Evolutionary conservation across 2,113 vertebrate genomes (phyloP).

Genomic region (Litocranius walleri): DNA sequence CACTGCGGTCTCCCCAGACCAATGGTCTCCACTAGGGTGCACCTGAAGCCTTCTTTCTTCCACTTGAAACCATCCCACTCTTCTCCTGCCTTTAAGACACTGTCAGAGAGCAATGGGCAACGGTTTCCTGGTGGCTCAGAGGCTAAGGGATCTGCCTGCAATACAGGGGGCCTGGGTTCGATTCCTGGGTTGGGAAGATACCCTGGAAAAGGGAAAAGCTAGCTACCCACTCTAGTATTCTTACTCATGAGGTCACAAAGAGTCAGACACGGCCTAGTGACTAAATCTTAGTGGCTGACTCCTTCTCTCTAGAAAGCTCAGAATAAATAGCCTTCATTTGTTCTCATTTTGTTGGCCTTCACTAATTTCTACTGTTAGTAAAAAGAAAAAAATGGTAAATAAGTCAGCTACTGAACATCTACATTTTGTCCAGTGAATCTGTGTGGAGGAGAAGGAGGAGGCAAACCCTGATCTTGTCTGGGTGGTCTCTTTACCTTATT

Average conservation of each 20-base stretch:
- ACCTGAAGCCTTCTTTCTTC: background rate
- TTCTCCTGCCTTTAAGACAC: background rate
- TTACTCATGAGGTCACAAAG: background rate
- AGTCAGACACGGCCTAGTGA: background rate
- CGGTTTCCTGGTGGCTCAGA: background rate
- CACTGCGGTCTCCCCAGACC: rapidly evolving
- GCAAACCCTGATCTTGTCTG: background rate
- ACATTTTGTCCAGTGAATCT: background rate
- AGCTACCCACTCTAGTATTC: background rate
- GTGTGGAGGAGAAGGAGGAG: background rate
- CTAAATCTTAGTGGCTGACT: background rate
- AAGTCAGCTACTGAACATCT: background rate
- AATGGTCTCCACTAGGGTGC: background rate
- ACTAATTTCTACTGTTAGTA: background rate
- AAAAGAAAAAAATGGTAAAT: background rate
- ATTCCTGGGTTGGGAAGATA: background rate
- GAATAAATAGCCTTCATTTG: background rate
- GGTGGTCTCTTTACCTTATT: background rate
- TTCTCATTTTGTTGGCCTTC: background rate
- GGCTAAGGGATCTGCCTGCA: background rate
- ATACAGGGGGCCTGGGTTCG: background rate
- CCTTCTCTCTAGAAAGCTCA: background rate
- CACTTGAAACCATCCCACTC: background rate
- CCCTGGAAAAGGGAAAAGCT: background rate
- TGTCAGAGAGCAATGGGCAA: background rate